Evolutionary conservation across 2,888 invertebrate genomes (phyloP), one percentile per base, ranked within the genome.

Genomic region (Mythimna pallens): DNA sequence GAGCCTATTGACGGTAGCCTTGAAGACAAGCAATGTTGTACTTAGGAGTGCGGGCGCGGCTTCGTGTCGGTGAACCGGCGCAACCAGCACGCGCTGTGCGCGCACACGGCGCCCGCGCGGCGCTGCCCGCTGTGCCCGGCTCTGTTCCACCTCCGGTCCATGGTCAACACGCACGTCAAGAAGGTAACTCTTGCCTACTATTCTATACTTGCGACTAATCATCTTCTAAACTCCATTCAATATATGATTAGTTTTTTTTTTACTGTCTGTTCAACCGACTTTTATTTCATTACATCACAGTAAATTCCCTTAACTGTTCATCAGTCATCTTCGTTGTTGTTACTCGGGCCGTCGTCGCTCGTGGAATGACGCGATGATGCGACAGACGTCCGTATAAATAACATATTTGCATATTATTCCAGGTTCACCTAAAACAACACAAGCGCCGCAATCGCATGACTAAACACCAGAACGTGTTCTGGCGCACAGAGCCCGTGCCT

Each of bases 61-160:
- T 96, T 96, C 89, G 93, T 96, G 72, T 93, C 95, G 2, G 73
- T 88, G 74, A 94, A 93, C 89, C 93, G 96, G 0, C 93, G 96
- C 85, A 94, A 94, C 90, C 95, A 95, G 89, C 96, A 96, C 93
- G 88, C 91, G 5, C 54, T 91, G 80, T 94, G 94, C 75, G 92
- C 96, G 3, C 96, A 96, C 90, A 89, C 95, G 0, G 93, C 90
- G 59, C 95, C 96, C 62, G 71, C 93, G 65, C 91, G 93, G 0
- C 94, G 94, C 78, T 96, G 96, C 65, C 96, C 96, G 85, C 93
- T 96, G 6, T 96, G 96, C 68, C 96, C 96, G 25, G 94, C 96
- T 71, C 93, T 95, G 10, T 96, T 96, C 92, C 96, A 96, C 36
- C 92, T 96, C 30, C 86, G 93, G 20, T 95, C 96, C 25, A 95